Evolutionary conservation across 2,797 vertebrate genomes (phyloP).

Genomic region (Ciconia nigra): DNA sequence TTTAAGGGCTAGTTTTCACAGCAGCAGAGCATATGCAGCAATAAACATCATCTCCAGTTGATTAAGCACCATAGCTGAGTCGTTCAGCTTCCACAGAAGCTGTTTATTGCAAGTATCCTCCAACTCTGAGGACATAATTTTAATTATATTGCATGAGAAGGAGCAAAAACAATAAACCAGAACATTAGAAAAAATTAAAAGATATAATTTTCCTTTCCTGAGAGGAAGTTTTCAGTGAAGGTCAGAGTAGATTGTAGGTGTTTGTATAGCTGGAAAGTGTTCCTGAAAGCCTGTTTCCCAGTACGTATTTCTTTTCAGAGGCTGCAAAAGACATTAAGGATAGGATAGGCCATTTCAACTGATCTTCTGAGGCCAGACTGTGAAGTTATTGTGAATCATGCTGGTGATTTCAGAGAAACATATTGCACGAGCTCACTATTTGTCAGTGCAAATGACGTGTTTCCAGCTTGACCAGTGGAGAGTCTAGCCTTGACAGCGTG

Average conservation of each 20-base stretch:
- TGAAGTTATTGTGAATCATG: constrained; percentile 34
- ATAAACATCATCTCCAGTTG: constrained; percentile 50
- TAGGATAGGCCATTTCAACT: background rate
- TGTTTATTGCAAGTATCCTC: constrained; percentile 26
- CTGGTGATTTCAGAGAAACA: background rate
- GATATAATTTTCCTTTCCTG: constrained; percentile 42
- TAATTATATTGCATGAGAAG: constrained; percentile 60
- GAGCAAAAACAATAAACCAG: constrained; percentile 40
- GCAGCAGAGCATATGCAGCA: constrained; percentile 35
- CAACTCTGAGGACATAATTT: constrained; percentile 47
- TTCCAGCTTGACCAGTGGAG: constrained; percentile 9
- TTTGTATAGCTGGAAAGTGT: background rate
- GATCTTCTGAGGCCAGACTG: constrained; percentile 26
- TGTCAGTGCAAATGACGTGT: background rate
- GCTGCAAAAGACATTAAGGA: constrained; percentile 13
- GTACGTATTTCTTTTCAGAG: background rate
- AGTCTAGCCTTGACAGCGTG: background rate
- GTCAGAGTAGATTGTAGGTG: constrained; percentile 12
- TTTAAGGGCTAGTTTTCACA: constrained; percentile 40
- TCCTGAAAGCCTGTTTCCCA: background rate
- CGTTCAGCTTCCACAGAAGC: constrained; percentile 12
- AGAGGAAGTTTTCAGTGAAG: constrained; percentile 42
- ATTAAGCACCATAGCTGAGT: constrained; percentile 36
- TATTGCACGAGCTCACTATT: background rate
- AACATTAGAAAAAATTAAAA: constrained; percentile 47